Conservation (phyloP, 53 echinoderm and acorn worm species). For the Echinometra lucunter region DNA sequence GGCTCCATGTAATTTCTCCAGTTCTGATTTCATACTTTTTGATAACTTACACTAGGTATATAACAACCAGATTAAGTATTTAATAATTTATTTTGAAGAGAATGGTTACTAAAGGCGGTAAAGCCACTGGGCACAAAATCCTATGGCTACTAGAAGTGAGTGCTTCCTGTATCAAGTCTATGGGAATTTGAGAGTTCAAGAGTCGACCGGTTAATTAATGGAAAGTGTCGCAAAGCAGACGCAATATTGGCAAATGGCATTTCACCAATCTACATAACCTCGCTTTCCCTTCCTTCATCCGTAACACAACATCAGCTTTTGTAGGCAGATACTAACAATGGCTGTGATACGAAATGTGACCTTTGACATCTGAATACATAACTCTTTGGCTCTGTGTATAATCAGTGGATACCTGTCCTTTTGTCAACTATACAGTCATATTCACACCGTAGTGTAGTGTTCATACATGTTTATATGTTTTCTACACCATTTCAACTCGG, state of each 20-base stretch:
- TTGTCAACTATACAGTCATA: background rate
- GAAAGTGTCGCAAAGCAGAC: background rate
- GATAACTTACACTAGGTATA: too few species aligned
- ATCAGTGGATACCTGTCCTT: background rate
- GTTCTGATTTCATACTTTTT: too few species aligned
- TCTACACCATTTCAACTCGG: constrained; percentile 1
- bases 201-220: too few species aligned
- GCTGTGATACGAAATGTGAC: background rate
- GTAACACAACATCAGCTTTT: background rate
- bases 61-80: too few species aligned
- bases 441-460: constrained; percentile 1
- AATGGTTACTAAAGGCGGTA: too few species aligned
- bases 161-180: too few species aligned
- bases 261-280: background rate
- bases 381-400: constrained; percentile 2
- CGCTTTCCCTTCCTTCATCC: background rate
- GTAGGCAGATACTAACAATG: background rate
- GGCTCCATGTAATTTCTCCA: too few species aligned
- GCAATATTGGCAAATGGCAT: background rate
- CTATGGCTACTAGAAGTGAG: too few species aligned
- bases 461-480: background rate
- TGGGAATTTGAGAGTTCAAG: too few species aligned
- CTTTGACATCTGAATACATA: constrained; percentile 10
- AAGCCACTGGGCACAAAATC: too few species aligned
- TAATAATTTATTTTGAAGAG: too few species aligned